Base-by-base conservation (phyloP, 2,888 invertebrate species). In the Pelosia muscerda region DNA sequence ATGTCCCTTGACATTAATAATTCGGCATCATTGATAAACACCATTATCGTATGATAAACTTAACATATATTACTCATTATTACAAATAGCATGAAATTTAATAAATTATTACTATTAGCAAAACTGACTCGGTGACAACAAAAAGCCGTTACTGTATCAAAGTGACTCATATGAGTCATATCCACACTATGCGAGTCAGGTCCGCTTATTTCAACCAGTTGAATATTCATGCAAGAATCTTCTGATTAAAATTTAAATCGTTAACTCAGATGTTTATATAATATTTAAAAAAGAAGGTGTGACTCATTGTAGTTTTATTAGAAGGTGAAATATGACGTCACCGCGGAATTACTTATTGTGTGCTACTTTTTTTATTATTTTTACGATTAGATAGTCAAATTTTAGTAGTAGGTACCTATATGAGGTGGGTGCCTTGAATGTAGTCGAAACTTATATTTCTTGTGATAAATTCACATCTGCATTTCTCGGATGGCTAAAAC, bases 61-160 rank as follows among this genome's bases (percentile, higher is more conserved):
- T 59, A 23, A 22, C n/a, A n/a, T 22, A 11, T 60, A 60, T 42
- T 60, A 42, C 42, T 42, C 62, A 63, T 63, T 31, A 62, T 53
- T 62, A 54, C 53, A 10, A 23, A 53, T 19, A 22, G 49, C 28
- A 15, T 15, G 49, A 53, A 62, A 49, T 49, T n/a, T n/a, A 53
- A 49, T 13, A 28, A 19, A n/a, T n/a, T 49, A 53, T 13, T 49
- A 28, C 25, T 49, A 28, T 49, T 49, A 49, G 4, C 19, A 26
- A 38, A 63, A 22, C 34, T 31, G 9, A 22, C 73, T 58, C 42
- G 54, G 55, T 54, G 66, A 65, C 55, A 70, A 23, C 9, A 28
- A 38, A 67, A 68, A 67, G 60, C 61, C 69, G 69, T 67, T 70
- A 63, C 70, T 70, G 64, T 71, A 69, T 58, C 64, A 71, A n/a